Evolutionary conservation across 2,888 invertebrate species (phyloP).

Genomic region (Pristionchus japonicus): DNA sequence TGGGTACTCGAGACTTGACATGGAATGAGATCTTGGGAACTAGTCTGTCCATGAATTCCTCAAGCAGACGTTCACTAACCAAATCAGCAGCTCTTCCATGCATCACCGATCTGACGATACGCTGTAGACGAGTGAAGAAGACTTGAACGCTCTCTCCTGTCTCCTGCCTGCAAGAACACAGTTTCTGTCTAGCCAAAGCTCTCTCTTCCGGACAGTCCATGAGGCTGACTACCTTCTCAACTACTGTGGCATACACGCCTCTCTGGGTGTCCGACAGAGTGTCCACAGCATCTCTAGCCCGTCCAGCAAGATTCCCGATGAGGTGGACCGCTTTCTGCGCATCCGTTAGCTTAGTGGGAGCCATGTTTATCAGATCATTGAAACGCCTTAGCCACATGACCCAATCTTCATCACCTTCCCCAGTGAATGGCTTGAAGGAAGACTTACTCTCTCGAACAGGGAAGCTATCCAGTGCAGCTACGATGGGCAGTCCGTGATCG

Average conservation of each 20-base stretch:
- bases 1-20: background rate
- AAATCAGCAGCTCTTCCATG: background rate
- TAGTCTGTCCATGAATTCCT: background rate
- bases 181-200: background rate
- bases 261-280: background rate
- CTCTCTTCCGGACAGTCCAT: background rate
- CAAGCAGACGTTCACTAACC: background rate
- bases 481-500: background rate
- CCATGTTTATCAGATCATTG: background rate
- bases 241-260: background rate
- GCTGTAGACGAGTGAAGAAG: background rate
- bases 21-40: background rate
- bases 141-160: background rate
- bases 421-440: background rate
- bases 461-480: background rate
- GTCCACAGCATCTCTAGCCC: background rate
- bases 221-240: background rate
- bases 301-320: background rate
- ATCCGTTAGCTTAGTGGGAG: background rate
- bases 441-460: background rate
- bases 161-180: slow-evolving; percentile 4
- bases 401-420: background rate
- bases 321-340: background rate
- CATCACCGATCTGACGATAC: background rate
- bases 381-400: background rate